Evolutionary conservation across 2,113 vertebrate species (phyloP).

Genomic region (Phyllopteryx taeniolatus): DNA sequence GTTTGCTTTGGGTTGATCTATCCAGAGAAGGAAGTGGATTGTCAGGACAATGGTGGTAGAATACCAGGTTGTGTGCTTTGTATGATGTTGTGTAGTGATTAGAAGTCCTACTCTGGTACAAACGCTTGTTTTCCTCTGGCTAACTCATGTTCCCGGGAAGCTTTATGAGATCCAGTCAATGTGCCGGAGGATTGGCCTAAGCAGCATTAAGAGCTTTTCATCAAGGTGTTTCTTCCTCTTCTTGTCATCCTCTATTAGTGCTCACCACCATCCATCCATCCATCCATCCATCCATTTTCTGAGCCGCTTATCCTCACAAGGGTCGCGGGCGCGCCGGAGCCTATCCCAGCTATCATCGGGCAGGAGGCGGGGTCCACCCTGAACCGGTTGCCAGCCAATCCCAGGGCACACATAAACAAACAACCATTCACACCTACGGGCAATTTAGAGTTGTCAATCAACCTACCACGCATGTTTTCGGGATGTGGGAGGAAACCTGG

Average conservation of each 20-base stretch:
- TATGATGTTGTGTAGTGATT: conserved; percentile 22
- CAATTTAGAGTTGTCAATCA: no score
- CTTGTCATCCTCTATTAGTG: conserved; percentile 8
- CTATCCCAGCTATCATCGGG: no score
- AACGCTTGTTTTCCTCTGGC: conserved; percentile 24
- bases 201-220: conserved; percentile 57
- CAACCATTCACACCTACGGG: no score
- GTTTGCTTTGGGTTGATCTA: background rate
- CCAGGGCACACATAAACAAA: no score
- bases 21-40: background rate
- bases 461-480: no score
- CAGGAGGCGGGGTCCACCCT: no score
- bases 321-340: no score
- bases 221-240: conserved; percentile 30
- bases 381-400: no score
- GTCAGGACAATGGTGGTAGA: background rate
- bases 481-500: no score
- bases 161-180: conserved; percentile 35
- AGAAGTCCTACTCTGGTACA: conserved; percentile 19
- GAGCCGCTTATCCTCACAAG: no score
- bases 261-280: background rate
- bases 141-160: conserved; percentile 18
- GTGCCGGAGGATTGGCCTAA: conserved; percentile 56
- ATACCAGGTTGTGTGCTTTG: background rate
- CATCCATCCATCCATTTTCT: no score